Percentiles rank a stretch among this genome's conserved stretches.
These are phyloP conservation scores for Choristoneura rosaceana DNA, from an alignment of 2,888 invertebrate genomes.

Conservation along the genomic window DNA sequence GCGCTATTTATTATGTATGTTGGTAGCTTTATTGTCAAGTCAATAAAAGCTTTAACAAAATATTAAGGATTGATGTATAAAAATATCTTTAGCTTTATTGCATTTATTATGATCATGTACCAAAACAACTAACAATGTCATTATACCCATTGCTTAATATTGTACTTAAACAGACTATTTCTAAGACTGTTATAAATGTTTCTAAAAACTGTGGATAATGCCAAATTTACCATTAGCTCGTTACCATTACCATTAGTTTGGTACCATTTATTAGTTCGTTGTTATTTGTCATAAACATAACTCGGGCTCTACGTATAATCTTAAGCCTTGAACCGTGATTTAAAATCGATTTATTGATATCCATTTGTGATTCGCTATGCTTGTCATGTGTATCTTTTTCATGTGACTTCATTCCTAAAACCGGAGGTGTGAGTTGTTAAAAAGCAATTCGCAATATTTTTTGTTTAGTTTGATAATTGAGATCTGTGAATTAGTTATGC, in stretches of 20 bases:
- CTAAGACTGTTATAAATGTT: not conserved
- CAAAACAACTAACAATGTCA: not conserved
- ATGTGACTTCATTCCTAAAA: conserved; percentile 27
- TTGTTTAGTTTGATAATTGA: conserved; percentile 13
- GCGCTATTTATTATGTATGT: conserved; percentile 3
- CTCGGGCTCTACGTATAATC: not conserved
- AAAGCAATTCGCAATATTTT: conserved; percentile 21
- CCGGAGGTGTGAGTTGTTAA: conserved; percentile 11
- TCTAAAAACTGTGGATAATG: not conserved
- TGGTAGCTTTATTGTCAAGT: not conserved
- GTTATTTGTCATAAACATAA: not conserved
- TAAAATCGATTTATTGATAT: conserved; percentile 33
- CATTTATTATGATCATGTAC: not conserved
- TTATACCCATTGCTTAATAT: not conserved
- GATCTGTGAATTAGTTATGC: conserved; percentile 16
- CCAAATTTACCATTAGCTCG: not conserved
- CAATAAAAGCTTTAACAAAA: not conserved
- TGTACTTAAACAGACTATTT: not conserved
- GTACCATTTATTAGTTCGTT: no score
- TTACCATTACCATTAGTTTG: no score
- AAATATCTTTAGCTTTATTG: not conserved
- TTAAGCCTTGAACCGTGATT: not conserved
- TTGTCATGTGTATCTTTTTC: not conserved
- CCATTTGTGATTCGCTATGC: conserved; percentile 34
- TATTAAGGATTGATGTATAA: not conserved